A percentile compares a stretch with the other conserved stretches of the same genome.
Evolutionary conservation across 2,888 invertebrate species (phyloP).

Genomic region (Idaea biselata): DNA sequence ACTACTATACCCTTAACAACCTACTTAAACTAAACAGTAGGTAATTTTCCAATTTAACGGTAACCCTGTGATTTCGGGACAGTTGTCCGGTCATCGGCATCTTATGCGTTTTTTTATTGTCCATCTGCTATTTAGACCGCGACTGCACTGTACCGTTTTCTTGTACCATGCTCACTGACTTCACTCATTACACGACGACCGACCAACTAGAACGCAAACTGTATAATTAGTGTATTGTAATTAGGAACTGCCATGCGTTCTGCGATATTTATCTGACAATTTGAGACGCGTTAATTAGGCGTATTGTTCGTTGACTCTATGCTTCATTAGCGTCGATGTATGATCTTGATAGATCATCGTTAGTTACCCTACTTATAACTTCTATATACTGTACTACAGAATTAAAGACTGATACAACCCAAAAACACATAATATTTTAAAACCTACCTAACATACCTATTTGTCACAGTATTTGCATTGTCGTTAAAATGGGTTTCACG

Average conservation of each 20-base stretch:
- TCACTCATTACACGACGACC: conserved; percentile 48
- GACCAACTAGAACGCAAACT: conserved; percentile 52
- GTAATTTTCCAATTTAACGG: conserved; percentile 7
- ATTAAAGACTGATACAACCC: too few species aligned
- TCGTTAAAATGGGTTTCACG: too few species aligned
- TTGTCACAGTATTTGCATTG: too few species aligned
- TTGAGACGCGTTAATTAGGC: conserved; percentile 12
- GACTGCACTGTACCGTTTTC: conserved; percentile 66
- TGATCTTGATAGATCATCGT: not conserved
- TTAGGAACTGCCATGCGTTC: conserved; percentile 36
- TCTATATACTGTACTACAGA: too few species aligned
- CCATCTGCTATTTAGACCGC: conserved; percentile 59
- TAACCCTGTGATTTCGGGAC: conserved; percentile 21
- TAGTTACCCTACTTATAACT: not conserved
- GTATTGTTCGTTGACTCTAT: conserved; percentile 8
- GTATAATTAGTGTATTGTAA: conserved; percentile 59
- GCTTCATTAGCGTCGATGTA: not conserved
- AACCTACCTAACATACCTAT: too few species aligned
- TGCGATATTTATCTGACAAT: conserved; percentile 26
- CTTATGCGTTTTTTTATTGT: conserved; percentile 43
- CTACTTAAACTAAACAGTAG: not conserved
- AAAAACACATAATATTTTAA: too few species aligned
- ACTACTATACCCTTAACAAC: conserved; percentile 17
- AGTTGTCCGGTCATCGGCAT: conserved; percentile 44
- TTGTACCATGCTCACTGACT: conserved; percentile 42